A percentile compares a stretch with the other conserved stretches of the same genome.
Evolutionary conservation across 2,888 invertebrate genomes (phyloP).

Genomic region (Eudasyphora cyanicolor): DNA sequence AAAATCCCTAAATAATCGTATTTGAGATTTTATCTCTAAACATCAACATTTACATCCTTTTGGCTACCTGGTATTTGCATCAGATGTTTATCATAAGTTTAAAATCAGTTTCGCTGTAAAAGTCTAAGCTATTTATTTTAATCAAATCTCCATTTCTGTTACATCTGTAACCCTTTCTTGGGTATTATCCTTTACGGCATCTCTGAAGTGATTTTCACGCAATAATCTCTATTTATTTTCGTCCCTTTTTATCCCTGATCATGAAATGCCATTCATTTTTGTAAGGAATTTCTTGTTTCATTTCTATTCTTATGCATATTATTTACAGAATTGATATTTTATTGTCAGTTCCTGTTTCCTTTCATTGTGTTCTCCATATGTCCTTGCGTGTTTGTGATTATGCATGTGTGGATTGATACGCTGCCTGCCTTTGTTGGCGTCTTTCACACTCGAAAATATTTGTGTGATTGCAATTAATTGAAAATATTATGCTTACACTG

Average conservation of each 20-base stretch:
- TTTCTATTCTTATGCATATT: slow-evolving; percentile 9
- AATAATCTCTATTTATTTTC: slow-evolving; percentile 17
- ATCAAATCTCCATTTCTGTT: too few species aligned
- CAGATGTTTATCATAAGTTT: too few species aligned
- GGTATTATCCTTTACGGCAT: background rate
- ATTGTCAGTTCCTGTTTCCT: slow-evolving; percentile 19
- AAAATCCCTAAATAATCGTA: too few species aligned
- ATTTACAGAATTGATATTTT: slow-evolving; percentile 6
- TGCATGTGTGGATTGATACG: background rate
- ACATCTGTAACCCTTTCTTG: slow-evolving; percentile 13
- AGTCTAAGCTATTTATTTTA: too few species aligned
- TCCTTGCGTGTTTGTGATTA: background rate
- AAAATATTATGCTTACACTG: slow-evolving; percentile 38
- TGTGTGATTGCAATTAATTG: slow-evolving; percentile 46
- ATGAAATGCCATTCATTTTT: background rate
- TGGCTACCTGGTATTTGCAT: too few species aligned
- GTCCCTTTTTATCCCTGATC: background rate
- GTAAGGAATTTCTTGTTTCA: slow-evolving; percentile 6
- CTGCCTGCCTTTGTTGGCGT: slow-evolving; percentile 4
- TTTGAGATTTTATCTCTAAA: too few species aligned
- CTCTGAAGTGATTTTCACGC: slow-evolving; percentile 39
- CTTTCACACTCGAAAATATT: slow-evolving; percentile 17
- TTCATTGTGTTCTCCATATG: background rate
- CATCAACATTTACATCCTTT: too few species aligned
- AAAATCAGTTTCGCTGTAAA: too few species aligned